Conservation (phyloP, 2,888 invertebrate genomes). For the Pyrochroa serraticornis region DNA sequence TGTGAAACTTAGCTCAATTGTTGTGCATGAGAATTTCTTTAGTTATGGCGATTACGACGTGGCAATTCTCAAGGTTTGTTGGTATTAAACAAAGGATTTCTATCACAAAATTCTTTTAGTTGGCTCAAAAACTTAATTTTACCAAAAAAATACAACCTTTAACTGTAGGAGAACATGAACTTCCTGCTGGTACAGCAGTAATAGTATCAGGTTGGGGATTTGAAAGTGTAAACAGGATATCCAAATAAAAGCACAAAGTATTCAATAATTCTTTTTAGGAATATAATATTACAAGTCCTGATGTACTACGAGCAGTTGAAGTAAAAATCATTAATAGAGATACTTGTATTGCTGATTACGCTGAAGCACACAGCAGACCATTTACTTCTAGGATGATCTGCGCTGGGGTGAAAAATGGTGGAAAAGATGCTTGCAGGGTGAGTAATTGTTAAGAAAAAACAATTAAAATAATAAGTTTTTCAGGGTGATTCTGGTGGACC, state of each 20-base stretch:
- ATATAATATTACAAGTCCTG: constrained; percentile 1
- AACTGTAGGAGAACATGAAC: constrained; percentile 8
- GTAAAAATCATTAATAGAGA: constrained; percentile 8
- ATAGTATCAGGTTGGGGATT: constrained; percentile 28
- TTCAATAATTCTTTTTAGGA: not conserved
- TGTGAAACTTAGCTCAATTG: too few relatives aligned
- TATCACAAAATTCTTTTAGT: not conserved
- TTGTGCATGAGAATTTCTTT: not conserved
- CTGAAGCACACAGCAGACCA: not conserved
- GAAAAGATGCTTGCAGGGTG: not conserved
- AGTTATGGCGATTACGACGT: constrained; percentile 21
- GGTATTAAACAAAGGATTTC: not conserved
- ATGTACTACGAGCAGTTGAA: constrained; percentile 7
- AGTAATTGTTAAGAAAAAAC: too few relatives aligned
- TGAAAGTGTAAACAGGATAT: constrained; percentile 7
- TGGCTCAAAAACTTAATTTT: not conserved
- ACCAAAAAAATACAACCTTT: constrained; percentile 7
- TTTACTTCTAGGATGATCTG: constrained; percentile 1
- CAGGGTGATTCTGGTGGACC: not conserved
- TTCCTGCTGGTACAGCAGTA: not conserved
- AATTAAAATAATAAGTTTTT: too few relatives aligned
- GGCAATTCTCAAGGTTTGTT: constrained; percentile 14
- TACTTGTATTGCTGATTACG: constrained; percentile 10
- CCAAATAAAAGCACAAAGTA: not conserved
- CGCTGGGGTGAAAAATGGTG: constrained; percentile 3